phyloP scores from a whole-genome alignment of 2,888 invertebrate genomes.

The Acronicta leporina region DNA sequence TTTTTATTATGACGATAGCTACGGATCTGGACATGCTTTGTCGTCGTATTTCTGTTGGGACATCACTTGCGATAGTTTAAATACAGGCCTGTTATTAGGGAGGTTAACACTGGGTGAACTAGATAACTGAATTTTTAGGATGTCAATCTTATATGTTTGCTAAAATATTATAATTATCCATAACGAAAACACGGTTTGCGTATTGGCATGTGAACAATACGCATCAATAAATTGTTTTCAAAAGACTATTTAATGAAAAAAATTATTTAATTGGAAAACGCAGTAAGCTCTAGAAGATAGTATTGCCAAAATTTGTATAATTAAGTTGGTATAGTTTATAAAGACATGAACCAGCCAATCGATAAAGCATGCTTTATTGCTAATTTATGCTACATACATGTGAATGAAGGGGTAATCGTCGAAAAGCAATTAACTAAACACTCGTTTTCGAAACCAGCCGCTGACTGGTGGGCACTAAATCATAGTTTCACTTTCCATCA shows the following conservation, averaged over 20 bases:
- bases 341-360: slow-evolving; percentile 26
- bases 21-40: slow-evolving; percentile 28
- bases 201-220: background rate
- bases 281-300: background rate
- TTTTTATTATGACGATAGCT: slow-evolving; percentile 17
- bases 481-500: slow-evolving; percentile 60
- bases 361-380: slow-evolving; percentile 35
- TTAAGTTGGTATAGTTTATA: slow-evolving; percentile 30
- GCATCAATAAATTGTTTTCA: background rate
- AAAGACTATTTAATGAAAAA: background rate
- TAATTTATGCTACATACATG: slow-evolving; percentile 42
- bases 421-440: slow-evolving; percentile 63
- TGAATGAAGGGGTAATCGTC: slow-evolving; percentile 36
- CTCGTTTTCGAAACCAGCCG: slow-evolving; percentile 49
- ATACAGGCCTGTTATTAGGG: too few relatives aligned
- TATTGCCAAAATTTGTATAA: slow-evolving; percentile 24
- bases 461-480: slow-evolving; percentile 48
- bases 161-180: too few relatives aligned
- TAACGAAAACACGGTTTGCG: background rate
- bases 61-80: background rate
- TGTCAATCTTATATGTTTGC: too few relatives aligned
- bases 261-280: background rate
- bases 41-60: background rate
- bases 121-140: too few relatives aligned
- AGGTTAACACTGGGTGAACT: too few relatives aligned